Percentiles rank a stretch among this genome's conserved stretches.
Conservation (phyloP, 30 jellyfish, hydroid and myxozoan species). For the Cassiopea xamachana region DNA sequence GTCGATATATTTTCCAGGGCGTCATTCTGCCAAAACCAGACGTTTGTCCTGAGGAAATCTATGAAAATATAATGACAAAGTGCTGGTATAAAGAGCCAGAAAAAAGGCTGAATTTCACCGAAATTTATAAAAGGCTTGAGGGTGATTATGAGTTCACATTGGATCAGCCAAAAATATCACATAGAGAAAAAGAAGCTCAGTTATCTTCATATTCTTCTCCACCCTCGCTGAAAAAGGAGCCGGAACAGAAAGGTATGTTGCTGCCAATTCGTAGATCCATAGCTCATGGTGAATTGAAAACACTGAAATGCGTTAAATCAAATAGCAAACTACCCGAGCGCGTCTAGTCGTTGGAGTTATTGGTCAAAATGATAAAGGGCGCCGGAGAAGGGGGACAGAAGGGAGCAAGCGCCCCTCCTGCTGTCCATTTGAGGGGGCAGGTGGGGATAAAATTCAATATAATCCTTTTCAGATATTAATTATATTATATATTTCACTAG, state of each 20-base stretch:
- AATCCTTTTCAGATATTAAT: too few species aligned
- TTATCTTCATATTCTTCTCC: slow-evolving; percentile 41
- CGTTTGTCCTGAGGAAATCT: slow-evolving; percentile 87
- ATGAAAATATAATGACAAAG: slow-evolving; percentile 77
- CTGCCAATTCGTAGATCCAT: too few species aligned
- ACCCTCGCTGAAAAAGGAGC: slow-evolving; percentile 23
- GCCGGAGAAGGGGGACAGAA: too few species aligned
- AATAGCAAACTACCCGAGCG: too few species aligned
- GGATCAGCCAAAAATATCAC: slow-evolving; percentile 28
- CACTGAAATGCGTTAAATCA: too few species aligned
- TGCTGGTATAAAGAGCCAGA: slow-evolving; percentile 93
- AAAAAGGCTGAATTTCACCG: slow-evolving; percentile 74
- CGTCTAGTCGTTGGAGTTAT: too few species aligned
- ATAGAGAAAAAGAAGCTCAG: slow-evolving; percentile 1
- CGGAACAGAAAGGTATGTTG: background rate
- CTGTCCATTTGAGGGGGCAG: too few species aligned
- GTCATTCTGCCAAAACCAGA: slow-evolving; percentile 95
- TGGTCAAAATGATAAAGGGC: too few species aligned
- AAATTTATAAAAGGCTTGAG: slow-evolving; percentile 56
- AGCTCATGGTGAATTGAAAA: too few species aligned
- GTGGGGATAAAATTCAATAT: too few species aligned
- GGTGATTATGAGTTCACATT: slow-evolving; percentile 51
- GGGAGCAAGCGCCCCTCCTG: too few species aligned
- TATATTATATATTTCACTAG: too few species aligned
- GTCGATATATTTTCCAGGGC: slow-evolving; percentile 57